phyloP scores from a whole-genome alignment of 2,888 invertebrate species.

The Drosophila recens region DNA sequence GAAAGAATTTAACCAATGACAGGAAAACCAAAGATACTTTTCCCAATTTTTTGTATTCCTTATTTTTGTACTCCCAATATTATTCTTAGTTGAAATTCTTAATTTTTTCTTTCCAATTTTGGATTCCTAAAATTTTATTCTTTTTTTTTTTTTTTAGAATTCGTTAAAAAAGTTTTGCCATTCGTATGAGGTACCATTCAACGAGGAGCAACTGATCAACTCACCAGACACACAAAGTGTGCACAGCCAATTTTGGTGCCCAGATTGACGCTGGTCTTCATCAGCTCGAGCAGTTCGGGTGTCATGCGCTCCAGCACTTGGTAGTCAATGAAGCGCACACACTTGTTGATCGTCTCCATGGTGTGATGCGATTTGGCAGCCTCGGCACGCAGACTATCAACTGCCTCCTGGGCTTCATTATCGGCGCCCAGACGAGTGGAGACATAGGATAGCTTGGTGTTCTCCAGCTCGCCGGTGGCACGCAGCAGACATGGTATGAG shows the following conservation, averaged over 20 bases:
- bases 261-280: constrained; percentile 92
- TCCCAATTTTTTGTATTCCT: too few relatives aligned
- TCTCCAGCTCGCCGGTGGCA: constrained; percentile 95
- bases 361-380: constrained; percentile 94
- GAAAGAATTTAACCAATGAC: too few relatives aligned
- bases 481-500: constrained; percentile 94
- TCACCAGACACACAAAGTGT: constrained; percentile 91
- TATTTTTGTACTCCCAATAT: too few relatives aligned
- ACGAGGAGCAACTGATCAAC: constrained; percentile 48
- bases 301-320: constrained; percentile 92
- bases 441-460: constrained; percentile 91
- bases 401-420: constrained; percentile 89
- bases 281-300: constrained; percentile 92
- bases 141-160: too few relatives aligned
- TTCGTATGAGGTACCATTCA: too few relatives aligned
- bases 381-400: constrained; percentile 92
- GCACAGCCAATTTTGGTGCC: constrained; percentile 94
- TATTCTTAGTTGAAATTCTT: too few relatives aligned
- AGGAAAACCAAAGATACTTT: too few relatives aligned
- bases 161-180: too few relatives aligned
- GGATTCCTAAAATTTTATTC: too few relatives aligned
- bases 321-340: constrained; percentile 91
- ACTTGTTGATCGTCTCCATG: constrained; percentile 94
- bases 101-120: too few relatives aligned
- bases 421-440: constrained; percentile 90